A percentile compares a stretch with the other conserved stretches of the same genome.
Conservation (phyloP, 2,888 invertebrate species). For the Corythucha ciliata region DNA sequence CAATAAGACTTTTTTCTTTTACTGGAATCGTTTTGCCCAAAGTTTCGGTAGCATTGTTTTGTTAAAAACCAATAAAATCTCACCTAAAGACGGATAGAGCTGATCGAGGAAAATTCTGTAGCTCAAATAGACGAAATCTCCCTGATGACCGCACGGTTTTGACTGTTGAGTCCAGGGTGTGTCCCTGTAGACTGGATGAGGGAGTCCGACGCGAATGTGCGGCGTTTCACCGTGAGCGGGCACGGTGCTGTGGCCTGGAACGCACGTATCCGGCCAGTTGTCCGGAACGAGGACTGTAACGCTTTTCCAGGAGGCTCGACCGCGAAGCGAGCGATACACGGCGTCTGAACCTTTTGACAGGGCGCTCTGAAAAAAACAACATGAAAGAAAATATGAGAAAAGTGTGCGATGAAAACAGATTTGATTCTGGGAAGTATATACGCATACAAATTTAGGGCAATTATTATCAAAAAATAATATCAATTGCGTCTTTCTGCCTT, state of each 20-base stretch:
- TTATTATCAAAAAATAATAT: no score
- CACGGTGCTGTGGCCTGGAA: conserved; percentile 40
- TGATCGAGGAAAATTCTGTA: conserved; percentile 41
- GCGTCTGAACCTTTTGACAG: conserved; percentile 49
- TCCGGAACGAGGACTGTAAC: conserved; percentile 52
- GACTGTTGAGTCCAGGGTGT: conserved; percentile 54
- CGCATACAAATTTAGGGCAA: no score
- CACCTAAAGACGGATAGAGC: conserved; percentile 40
- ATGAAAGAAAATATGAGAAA: conserved; percentile 8
- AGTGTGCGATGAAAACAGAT: no score
- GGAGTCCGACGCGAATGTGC: conserved; percentile 47
- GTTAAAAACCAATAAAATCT: no score
- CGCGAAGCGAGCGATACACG: conserved; percentile 50
- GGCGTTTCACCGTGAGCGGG: conserved; percentile 46
- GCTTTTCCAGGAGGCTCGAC: conserved; percentile 48
- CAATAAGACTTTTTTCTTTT: no score
- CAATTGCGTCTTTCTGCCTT: no score
- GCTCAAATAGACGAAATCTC: conserved; percentile 50
- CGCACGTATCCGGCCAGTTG: conserved; percentile 49
- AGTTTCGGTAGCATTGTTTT: no score
- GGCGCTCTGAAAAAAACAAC: conserved; percentile 44
- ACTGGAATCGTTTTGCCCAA: no score
- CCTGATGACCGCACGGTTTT: conserved; percentile 50
- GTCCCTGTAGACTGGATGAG: conserved; percentile 47
- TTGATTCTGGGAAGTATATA: no score